phyloP scores from a whole-genome alignment of 2,888 invertebrate species.

The Pollenia amentaria region DNA sequence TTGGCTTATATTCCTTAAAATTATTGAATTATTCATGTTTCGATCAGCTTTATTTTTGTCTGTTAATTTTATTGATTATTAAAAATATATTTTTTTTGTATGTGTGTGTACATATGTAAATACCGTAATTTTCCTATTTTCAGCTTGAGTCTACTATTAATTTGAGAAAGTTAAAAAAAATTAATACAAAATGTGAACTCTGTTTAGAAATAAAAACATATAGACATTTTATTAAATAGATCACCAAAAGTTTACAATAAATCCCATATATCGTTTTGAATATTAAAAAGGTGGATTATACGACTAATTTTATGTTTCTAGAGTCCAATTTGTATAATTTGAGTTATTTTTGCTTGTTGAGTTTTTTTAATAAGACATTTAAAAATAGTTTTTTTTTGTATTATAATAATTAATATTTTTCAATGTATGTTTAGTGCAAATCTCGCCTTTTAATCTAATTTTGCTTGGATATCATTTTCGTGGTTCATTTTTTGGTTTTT shows the following conservation, averaged over 20 bases:
- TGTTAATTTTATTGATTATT: slow-evolving; percentile 35
- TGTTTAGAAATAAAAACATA: slow-evolving; percentile 37
- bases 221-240: slow-evolving; percentile 67
- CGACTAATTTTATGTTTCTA: slow-evolving; percentile 35
- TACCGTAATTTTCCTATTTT: slow-evolving; percentile 32
- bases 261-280: slow-evolving; percentile 76
- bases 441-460: slow-evolving; percentile 29
- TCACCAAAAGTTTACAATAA: slow-evolving; percentile 76
- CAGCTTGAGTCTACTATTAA: slow-evolving; percentile 20
- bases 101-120: slow-evolving; percentile 17
- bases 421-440: slow-evolving; percentile 33
- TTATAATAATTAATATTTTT: slow-evolving; percentile 6
- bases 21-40: slow-evolving; percentile 55
- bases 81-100: slow-evolving; percentile 57
- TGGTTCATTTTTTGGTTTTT: slow-evolving; percentile 28
- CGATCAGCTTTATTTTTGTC: slow-evolving; percentile 31
- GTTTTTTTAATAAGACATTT: slow-evolving; percentile 44
- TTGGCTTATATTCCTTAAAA: slow-evolving; percentile 53
- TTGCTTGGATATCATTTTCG: slow-evolving; percentile 55
- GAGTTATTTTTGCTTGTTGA: background rate
- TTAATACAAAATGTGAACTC: slow-evolving; percentile 1
- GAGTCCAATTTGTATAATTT: slow-evolving; percentile 33
- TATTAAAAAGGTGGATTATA: slow-evolving; percentile 55
- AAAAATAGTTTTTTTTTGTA: slow-evolving; percentile 3
- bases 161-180: slow-evolving; percentile 44